Evolutionary conservation across 1,140 invertebrate genomes (phyloP).

Genomic region (Bombus waltoni): DNA sequence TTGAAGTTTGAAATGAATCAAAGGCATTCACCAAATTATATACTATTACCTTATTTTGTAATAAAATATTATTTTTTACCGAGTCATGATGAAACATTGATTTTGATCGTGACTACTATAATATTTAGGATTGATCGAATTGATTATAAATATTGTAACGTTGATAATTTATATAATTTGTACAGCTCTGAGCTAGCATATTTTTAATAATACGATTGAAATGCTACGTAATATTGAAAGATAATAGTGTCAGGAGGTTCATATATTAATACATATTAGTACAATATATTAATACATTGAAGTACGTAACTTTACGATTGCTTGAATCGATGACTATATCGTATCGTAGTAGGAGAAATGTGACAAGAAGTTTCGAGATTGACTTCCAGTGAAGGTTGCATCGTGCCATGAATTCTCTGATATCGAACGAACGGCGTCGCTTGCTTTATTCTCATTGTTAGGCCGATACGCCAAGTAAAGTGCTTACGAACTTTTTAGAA

Average conservation of each 20-base stretch:
- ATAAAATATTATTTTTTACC: not conserved
- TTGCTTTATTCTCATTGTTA: not conserved
- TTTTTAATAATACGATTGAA: not conserved
- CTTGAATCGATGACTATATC: not conserved
- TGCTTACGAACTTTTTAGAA: not conserved
- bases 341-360: not conserved
- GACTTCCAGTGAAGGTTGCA: not conserved
- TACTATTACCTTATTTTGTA: no score
- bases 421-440: not conserved
- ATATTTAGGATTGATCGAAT: not conserved
- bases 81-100: not conserved
- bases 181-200: no score
- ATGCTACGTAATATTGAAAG: not conserved
- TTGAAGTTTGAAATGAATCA: no score
- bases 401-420: not conserved
- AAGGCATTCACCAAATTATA: no score
- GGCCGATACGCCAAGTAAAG: not conserved
- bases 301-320: not conserved
- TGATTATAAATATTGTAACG: not conserved
- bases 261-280: no score
- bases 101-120: not conserved
- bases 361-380: conserved; percentile 23
- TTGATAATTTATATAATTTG: no score
- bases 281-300: not conserved
- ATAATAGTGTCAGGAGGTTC: not conserved